Conservation (phyloP, 2,888 invertebrate genomes). For the Sminthurinus aureus region DNA sequence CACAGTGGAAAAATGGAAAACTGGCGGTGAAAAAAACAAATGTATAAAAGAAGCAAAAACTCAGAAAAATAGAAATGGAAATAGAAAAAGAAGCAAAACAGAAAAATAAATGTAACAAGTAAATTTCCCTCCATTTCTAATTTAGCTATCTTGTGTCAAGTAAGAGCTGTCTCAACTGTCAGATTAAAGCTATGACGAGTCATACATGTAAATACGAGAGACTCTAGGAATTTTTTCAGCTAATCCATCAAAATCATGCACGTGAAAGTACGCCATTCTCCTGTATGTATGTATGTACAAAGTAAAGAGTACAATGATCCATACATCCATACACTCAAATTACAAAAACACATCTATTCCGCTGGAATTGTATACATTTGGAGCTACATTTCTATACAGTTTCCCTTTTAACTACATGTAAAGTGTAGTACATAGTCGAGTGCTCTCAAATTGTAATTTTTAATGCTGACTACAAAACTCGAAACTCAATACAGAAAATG, state of each 20-base stretch:
- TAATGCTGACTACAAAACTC: no score
- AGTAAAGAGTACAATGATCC: no score
- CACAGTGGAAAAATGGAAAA: neutral
- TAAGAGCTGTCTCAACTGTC: neutral
- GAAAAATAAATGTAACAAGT: constrained; percentile 10
- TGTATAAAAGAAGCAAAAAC: neutral
- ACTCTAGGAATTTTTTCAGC: neutral
- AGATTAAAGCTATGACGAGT: neutral
- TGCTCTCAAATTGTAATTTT: no score
- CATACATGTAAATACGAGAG: neutral
- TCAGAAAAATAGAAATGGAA: neutral
- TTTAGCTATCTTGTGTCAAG: neutral
- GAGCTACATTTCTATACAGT: no score
- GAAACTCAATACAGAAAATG: no score
- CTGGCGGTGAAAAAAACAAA: neutral
- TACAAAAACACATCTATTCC: no score
- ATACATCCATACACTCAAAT: no score
- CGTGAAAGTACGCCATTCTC: neutral
- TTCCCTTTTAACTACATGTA: no score
- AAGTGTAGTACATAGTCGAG: no score
- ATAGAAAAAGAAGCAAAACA: neutral
- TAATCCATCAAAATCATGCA: neutral
- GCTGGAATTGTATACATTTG: no score
- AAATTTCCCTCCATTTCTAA: neutral
- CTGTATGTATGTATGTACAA: no score